These are phyloP conservation scores for Troglohyphantes excavatus DNA, from an alignment of 2,888 invertebrate species.

Conservation along the genomic window DNA sequence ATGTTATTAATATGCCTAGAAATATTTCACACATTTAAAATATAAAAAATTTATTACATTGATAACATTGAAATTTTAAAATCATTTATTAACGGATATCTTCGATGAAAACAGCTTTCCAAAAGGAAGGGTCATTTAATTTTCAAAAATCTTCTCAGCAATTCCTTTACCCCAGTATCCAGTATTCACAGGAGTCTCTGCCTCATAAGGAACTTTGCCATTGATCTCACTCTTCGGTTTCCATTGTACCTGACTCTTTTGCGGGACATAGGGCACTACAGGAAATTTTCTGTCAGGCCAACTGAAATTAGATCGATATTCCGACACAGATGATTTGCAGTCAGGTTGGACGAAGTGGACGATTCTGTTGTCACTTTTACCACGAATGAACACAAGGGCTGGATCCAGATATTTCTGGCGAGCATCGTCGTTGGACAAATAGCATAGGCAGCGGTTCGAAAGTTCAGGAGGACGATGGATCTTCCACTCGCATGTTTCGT, in stretches of 20 bases:
- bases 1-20: no score
- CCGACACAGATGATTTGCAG: conserved; percentile 1
- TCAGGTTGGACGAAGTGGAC: conserved; percentile 59
- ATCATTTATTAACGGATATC: no score
- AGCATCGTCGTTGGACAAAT: conserved; percentile 1
- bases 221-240: conserved; percentile 20
- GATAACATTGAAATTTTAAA: no score
- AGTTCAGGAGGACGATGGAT: conserved; percentile 34
- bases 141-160: conserved; percentile 61
- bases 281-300: conserved; percentile 38
- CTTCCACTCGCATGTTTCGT: conserved; percentile 36
- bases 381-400: conserved; percentile 46
- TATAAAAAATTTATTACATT: no score
- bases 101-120: no score
- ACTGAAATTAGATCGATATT: conserved; percentile 36
- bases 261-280: conserved; percentile 14
- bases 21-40: no score
- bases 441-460: conserved; percentile 31
- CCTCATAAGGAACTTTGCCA: not conserved
- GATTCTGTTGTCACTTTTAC: conserved; percentile 42
- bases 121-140: no score
- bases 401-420: conserved; percentile 67
- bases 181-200: not conserved
- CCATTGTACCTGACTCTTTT: conserved; percentile 7
- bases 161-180: conserved; percentile 43